Evolutionary conservation across 2,113 vertebrate species (phyloP).

Genomic region (Eptesicus fuscus): DNA sequence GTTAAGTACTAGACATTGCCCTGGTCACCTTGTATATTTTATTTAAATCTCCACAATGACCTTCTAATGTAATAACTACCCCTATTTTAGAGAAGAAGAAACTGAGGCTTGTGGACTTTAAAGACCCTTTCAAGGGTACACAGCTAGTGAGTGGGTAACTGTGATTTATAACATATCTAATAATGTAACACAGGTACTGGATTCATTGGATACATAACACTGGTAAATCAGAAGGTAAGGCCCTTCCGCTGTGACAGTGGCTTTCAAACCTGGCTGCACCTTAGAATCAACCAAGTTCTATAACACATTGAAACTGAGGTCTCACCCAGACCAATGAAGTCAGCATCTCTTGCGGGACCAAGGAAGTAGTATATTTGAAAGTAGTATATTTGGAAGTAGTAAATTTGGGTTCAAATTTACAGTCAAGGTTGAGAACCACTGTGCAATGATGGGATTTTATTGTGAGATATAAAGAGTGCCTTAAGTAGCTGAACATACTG

Average conservation of each 20-base stretch:
- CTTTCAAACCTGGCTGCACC: not conserved
- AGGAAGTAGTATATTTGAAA: not conserved
- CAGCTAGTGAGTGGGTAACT: not conserved
- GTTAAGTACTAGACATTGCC: not conserved
- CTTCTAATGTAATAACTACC: not conserved
- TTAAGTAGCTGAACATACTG: not conserved
- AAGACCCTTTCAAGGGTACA: not conserved
- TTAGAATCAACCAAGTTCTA: not conserved
- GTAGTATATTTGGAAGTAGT: not conserved
- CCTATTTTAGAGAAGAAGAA: not conserved
- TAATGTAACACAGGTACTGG: not conserved
- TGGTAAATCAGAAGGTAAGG: not conserved
- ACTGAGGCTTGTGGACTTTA: not conserved
- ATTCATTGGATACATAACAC: not conserved
- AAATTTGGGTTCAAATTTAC: not conserved
- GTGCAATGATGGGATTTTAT: not conserved
- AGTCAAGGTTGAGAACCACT: not conserved
- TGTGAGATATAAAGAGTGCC: not conserved
- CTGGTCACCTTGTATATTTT: not conserved
- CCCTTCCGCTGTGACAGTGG: not conserved
- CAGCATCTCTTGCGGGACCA: not conserved
- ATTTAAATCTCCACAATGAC: not conserved
- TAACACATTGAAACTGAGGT: not conserved
- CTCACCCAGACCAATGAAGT: not conserved
- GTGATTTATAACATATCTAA: conserved; percentile 4